A percentile compares a stretch with the other conserved stretches of the same genome.
Evolutionary conservation across 1,140 invertebrate genomes (phyloP).

Genomic region (Microplitis mediator): DNA sequence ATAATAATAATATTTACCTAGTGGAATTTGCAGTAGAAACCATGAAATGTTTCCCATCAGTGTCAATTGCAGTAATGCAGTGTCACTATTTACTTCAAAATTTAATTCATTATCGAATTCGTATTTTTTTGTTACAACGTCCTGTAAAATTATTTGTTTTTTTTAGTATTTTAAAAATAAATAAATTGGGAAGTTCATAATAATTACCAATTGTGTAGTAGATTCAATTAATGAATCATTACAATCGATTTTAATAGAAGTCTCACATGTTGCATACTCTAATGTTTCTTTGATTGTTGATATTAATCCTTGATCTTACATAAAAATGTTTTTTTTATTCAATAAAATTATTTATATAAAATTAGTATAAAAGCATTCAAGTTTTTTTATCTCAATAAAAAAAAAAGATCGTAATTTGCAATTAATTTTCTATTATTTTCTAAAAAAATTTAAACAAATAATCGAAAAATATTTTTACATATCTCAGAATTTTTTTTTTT

Average conservation of each 20-base stretch:
- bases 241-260: conserved; percentile 16
- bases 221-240: not conserved
- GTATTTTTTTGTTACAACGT: conserved; percentile 27
- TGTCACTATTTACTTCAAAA: conserved; percentile 36
- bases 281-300: conserved; percentile 17
- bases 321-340: no score
- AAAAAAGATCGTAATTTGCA: no score
- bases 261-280: not conserved
- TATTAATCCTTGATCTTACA: no score
- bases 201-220: not conserved
- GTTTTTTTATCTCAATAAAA: no score
- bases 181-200: not conserved
- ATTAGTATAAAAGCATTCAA: no score
- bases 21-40: conserved; percentile 40
- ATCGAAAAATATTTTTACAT: no score
- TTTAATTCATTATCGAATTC: conserved; percentile 28
- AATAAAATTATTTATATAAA: no score
- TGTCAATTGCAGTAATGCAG: conserved; percentile 34
- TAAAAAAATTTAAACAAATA: no score
- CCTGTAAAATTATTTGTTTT: conserved; percentile 19
- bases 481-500: no score
- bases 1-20: conserved; percentile 38
- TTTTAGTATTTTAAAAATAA: not conserved
- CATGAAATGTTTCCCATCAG: conserved; percentile 44
- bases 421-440: no score